phyloP scores from a whole-genome alignment of 2,888 invertebrate genomes.

The Troides aeacus region DNA sequence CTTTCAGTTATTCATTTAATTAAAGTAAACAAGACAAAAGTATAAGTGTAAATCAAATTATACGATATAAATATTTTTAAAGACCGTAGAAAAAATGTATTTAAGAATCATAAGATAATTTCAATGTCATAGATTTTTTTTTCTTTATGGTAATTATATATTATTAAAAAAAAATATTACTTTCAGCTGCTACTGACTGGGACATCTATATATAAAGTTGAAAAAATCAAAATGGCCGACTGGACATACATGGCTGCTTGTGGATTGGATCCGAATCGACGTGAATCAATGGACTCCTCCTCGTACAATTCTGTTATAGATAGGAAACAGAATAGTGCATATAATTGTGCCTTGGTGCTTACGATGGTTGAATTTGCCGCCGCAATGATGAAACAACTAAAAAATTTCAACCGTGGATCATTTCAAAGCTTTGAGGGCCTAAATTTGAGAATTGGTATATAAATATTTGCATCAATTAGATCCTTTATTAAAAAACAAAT shows the following conservation, averaged over 20 bases:
- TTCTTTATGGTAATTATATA: too few relatives aligned
- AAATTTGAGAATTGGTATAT: conserved; percentile 86
- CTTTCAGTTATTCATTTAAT: too few relatives aligned
- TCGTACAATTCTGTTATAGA: conserved; percentile 48
- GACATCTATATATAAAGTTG: conserved; percentile 85
- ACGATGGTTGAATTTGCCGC: conserved; percentile 77
- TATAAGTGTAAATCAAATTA: too few relatives aligned
- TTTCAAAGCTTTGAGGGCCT: conserved; percentile 82
- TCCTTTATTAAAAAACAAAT: not conserved
- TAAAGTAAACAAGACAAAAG: too few relatives aligned
- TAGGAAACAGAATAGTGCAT: conserved; percentile 55
- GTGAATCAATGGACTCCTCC: conserved; percentile 77
- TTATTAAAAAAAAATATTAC: not conserved
- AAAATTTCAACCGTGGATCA: conserved; percentile 79
- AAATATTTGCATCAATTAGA: not conserved
- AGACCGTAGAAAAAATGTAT: not conserved
- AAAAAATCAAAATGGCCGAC: conserved; percentile 98
- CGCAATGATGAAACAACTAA: conserved; percentile 74
- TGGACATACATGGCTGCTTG: conserved; percentile 99
- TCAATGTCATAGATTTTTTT: too few relatives aligned
- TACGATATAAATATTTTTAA: too few relatives aligned
- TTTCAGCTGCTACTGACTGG: conserved; percentile 83
- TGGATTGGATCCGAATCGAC: conserved; percentile 88
- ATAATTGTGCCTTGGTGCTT: conserved; percentile 65
- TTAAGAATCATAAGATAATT: not conserved